These are phyloP conservation scores for Ardeotis arabs DNA, from an alignment of 2,113 vertebrate genomes.

Conservation along the genomic window DNA sequence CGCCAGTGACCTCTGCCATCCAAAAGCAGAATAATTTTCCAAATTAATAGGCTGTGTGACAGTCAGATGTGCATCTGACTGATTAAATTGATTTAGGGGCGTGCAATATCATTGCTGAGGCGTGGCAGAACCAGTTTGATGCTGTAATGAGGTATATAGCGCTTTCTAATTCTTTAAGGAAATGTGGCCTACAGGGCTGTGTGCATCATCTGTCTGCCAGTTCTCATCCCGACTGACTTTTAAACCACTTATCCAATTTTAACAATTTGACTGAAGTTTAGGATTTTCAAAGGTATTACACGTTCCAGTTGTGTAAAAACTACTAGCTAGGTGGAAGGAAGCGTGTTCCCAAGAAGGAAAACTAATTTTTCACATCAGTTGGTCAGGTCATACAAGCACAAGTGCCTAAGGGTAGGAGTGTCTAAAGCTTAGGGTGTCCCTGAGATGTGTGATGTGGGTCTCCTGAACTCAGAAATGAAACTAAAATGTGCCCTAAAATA, in stretches of 20 bases:
- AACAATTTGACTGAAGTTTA: not conserved
- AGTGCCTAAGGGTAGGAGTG: accelerated
- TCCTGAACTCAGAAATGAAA: not conserved
- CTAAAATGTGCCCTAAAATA: not conserved
- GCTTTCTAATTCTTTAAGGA: not conserved
- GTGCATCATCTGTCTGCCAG: accelerated
- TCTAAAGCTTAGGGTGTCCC: not conserved
- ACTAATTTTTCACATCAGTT: not conserved
- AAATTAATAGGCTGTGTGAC: not conserved
- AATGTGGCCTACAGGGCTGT: accelerated
- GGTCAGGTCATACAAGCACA: not conserved
- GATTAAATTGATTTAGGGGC: not conserved
- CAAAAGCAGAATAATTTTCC: not conserved
- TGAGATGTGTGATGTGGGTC: not conserved
- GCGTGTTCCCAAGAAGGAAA: not conserved
- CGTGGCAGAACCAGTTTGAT: accelerated
- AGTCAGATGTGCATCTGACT: not conserved
- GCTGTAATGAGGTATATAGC: accelerated
- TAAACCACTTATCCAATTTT: accelerated
- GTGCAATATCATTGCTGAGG: not conserved
- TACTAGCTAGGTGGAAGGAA: not conserved
- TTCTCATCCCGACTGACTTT: not conserved
- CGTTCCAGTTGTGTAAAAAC: not conserved
- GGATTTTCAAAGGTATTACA: not conserved
- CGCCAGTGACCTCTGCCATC: not conserved